Evolutionary conservation across 2,888 invertebrate genomes (phyloP).

Genomic region (Ctena decussata): DNA sequence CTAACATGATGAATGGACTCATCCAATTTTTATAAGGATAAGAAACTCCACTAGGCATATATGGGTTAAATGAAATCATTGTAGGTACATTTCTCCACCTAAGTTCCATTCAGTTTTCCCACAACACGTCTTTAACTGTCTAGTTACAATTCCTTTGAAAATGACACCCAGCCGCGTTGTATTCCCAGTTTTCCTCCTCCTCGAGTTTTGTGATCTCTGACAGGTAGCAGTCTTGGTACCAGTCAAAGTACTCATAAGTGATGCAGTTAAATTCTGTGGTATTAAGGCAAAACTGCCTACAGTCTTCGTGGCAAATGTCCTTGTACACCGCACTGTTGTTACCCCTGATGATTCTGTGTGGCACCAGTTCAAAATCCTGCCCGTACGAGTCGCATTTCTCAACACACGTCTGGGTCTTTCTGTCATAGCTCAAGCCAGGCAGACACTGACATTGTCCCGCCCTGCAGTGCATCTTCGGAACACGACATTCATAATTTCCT

Average conservation of each 20-base stretch:
- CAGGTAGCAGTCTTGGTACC: background rate
- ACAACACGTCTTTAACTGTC: too few relatives aligned
- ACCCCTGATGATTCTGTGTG: background rate
- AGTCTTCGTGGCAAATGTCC: background rate
- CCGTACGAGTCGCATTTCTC: background rate
- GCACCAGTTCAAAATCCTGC: background rate
- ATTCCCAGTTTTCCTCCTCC: background rate
- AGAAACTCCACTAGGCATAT: background rate
- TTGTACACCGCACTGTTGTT: background rate
- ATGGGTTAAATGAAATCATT: too few relatives aligned
- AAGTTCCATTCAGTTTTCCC: too few relatives aligned
- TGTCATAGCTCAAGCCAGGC: background rate
- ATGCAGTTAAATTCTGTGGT: background rate
- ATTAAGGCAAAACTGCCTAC: background rate
- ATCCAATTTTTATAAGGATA: too few relatives aligned
- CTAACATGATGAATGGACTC: too few relatives aligned
- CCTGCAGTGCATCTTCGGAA: background rate
- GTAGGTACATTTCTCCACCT: too few relatives aligned
- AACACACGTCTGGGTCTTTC: background rate
- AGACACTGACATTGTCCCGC: background rate
- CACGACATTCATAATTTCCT: background rate
- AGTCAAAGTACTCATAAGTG: background rate
- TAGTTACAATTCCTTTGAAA: background rate
- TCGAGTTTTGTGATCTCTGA: background rate
- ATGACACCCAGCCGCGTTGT: background rate